Conservation (phyloP, 2,797 vertebrate genomes). For the Taeniopygia guttata region DNA sequence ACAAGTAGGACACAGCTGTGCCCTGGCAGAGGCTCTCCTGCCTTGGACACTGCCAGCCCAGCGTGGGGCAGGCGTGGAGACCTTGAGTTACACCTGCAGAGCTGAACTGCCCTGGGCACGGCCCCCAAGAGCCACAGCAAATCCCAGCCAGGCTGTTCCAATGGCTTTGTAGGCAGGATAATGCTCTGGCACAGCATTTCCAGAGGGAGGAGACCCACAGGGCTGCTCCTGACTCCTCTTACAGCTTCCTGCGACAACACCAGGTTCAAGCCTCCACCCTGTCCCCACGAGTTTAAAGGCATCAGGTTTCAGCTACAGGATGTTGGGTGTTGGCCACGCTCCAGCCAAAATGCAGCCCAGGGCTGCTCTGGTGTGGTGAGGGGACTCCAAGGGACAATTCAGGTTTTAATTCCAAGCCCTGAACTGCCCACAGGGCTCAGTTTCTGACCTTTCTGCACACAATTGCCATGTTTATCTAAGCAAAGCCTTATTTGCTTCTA, state of each 20-base stretch:
- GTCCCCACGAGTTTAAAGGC: not conserved
- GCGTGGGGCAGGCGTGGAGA: rapidly evolving
- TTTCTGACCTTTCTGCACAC: not conserved
- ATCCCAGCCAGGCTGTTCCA: not conserved
- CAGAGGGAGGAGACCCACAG: not conserved
- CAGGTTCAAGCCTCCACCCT: not conserved
- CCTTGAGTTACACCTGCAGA: rapidly evolving
- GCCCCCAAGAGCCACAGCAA: not conserved
- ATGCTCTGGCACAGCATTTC: not conserved
- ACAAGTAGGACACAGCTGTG: slow-evolving; percentile 49
- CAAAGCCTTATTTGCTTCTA: slow-evolving; percentile 21
- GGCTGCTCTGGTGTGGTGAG: not conserved
- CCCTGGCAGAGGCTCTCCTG: not conserved
- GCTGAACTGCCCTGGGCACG: not conserved
- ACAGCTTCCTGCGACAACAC: not conserved
- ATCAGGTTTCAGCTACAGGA: not conserved
- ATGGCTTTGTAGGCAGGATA: not conserved
- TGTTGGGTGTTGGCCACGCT: rapidly evolving
- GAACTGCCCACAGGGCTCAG: rapidly evolving
- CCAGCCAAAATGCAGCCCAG: not conserved
- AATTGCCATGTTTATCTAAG: not conserved
- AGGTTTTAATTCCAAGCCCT: not conserved
- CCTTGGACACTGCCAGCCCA: not conserved
- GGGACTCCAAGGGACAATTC: not conserved
- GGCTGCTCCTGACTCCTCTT: not conserved